A percentile compares a stretch with the other conserved stretches of the same genome.
Conservation (phyloP, 1,140 invertebrate genomes). For the Ceratina japonica region DNA sequence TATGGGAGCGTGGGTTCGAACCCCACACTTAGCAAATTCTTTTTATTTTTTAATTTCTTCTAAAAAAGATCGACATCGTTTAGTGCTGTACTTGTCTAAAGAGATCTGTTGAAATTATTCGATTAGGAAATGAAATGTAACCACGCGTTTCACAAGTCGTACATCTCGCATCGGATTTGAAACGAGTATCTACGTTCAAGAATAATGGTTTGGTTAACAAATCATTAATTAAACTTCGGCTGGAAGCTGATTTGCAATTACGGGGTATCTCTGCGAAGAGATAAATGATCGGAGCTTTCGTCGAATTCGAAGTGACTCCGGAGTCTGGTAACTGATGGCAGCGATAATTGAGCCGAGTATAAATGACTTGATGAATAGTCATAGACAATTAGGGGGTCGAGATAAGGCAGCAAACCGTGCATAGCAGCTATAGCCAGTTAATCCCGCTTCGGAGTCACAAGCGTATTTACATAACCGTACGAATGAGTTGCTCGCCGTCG, state of each 20-base stretch:
- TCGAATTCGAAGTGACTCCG: slow-evolving; percentile 42
- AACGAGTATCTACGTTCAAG: too few species aligned
- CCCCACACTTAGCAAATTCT: slow-evolving; percentile 80
- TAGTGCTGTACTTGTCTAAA: background rate
- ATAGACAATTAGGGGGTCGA: slow-evolving; percentile 63
- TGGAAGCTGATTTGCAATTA: slow-evolving; percentile 39
- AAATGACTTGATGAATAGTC: slow-evolving; percentile 72
- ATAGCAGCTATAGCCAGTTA: slow-evolving; percentile 38
- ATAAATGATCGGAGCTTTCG: slow-evolving; percentile 64
- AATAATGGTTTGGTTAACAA: slow-evolving; percentile 38
- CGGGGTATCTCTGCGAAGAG: slow-evolving; percentile 42
- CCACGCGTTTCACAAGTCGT: too few species aligned
- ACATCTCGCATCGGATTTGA: background rate
- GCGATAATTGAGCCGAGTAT: slow-evolving; percentile 65
- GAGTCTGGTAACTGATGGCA: slow-evolving; percentile 52
- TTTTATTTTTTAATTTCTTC: slow-evolving; percentile 60
- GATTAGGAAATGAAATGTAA: background rate
- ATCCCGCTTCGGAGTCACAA: slow-evolving; percentile 14
- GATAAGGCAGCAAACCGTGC: slow-evolving; percentile 50
- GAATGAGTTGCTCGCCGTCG: background rate
- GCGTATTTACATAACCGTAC: slow-evolving; percentile 19
- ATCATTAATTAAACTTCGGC: slow-evolving; percentile 36
- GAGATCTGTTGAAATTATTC: background rate
- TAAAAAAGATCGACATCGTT: background rate
- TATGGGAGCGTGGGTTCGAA: slow-evolving; percentile 81